A percentile compares a stretch with the other conserved stretches of the same genome.
Evolutionary conservation across 2,888 invertebrate genomes (phyloP).

Genomic region (Polyommatus icarus): DNA sequence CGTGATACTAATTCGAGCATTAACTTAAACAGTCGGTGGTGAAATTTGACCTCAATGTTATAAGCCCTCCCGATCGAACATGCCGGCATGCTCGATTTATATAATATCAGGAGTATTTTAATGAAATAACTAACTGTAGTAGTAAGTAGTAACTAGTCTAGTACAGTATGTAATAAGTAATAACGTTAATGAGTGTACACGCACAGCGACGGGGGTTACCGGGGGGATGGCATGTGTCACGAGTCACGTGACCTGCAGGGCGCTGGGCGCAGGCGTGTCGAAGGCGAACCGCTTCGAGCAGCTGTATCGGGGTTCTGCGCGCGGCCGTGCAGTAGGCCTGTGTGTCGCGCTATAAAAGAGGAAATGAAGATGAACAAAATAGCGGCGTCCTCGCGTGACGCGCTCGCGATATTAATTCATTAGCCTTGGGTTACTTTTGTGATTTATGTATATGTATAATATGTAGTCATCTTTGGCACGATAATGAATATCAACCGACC

Average conservation of each 20-base stretch:
- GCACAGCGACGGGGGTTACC: not conserved
- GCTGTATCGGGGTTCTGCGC: not conserved
- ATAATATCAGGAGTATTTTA: not conserved
- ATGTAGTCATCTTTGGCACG: not conserved
- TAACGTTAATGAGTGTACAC: not conserved
- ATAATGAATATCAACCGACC: no score
- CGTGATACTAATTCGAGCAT: no score
- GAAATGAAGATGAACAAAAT: not conserved
- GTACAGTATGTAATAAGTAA: not conserved
- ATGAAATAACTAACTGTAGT: not conserved
- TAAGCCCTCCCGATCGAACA: not conserved
- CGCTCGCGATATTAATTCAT: slow-evolving; percentile 22
- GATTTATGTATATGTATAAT: no score
- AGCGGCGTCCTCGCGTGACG: slow-evolving; percentile 10
- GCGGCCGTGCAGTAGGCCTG: not conserved
- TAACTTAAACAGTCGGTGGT: no score
- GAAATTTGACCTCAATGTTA: no score
- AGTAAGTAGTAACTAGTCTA: no score
- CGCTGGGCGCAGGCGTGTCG: not conserved
- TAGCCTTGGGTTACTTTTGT: slow-evolving; percentile 26
- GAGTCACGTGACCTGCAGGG: not conserved
- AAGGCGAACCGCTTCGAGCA: not conserved
- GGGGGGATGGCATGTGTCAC: not conserved
- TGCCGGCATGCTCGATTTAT: not conserved
- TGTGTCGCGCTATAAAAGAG: not conserved